These are phyloP conservation scores for Metallyticus violacea DNA, from an alignment of 2,888 invertebrate species.

Conservation along the genomic window DNA sequence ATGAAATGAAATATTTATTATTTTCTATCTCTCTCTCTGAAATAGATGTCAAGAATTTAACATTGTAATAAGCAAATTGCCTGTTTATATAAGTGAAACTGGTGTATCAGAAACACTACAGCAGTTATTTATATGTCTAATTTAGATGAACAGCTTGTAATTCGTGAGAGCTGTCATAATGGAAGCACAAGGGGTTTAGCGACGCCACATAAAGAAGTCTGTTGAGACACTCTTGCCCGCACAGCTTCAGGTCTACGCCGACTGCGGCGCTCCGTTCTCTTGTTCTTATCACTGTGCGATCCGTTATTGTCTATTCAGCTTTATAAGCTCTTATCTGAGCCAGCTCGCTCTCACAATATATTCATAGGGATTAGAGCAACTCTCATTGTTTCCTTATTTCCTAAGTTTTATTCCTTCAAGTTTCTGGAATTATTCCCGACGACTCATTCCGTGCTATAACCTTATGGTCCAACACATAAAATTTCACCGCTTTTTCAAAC, in stretches of 20 bases:
- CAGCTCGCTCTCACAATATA: background rate
- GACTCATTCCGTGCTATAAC: too few relatives aligned
- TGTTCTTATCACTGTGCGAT: conserved; percentile 9
- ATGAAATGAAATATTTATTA: too few relatives aligned
- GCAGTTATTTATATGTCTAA: too few relatives aligned
- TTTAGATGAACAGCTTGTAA: too few relatives aligned
- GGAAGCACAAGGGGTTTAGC: too few relatives aligned
- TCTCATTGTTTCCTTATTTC: background rate
- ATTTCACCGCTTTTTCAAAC: too few relatives aligned
- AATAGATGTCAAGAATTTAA: too few relatives aligned
- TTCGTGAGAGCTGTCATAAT: too few relatives aligned
- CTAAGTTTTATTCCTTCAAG: background rate
- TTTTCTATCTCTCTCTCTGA: too few relatives aligned
- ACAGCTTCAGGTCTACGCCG: background rate
- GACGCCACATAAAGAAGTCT: background rate
- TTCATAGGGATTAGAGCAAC: background rate
- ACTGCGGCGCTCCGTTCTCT: background rate
- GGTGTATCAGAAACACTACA: too few relatives aligned
- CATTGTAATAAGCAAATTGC: too few relatives aligned
- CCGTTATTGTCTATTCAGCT: conserved; percentile 18
- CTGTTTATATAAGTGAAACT: too few relatives aligned
- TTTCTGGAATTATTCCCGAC: background rate
- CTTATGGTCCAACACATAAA: background rate
- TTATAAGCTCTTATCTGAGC: conserved; percentile 7
- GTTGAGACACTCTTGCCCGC: background rate